phyloP scores from a whole-genome alignment of 2,888 invertebrate genomes.

The Iphiclides podalirius region DNA sequence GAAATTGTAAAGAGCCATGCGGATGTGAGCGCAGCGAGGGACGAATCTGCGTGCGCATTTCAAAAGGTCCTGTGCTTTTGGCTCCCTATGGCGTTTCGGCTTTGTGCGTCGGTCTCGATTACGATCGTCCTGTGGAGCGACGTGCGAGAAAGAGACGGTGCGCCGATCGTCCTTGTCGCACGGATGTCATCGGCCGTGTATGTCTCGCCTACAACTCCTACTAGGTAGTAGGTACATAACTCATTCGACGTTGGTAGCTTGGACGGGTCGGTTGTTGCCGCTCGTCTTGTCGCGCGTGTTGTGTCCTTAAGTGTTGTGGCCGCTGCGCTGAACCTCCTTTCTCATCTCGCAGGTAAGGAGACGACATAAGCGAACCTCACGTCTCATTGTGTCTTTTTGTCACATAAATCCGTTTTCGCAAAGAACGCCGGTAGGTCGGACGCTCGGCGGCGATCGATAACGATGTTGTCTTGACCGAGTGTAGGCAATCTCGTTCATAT shows the following conservation, averaged over 20 bases:
- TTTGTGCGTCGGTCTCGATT: constrained; percentile 41
- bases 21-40: constrained; percentile 27
- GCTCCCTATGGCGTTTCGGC: constrained; percentile 38
- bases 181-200: constrained; percentile 70
- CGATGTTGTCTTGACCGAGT: constrained; percentile 65
- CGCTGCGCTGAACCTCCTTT: constrained; percentile 52
- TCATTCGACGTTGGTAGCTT: constrained; percentile 66
- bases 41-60: constrained; percentile 65
- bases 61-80: constrained; percentile 44
- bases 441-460: constrained; percentile 72
- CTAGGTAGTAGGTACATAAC: constrained; percentile 40
- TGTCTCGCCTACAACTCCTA: constrained; percentile 40
- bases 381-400: constrained; percentile 42
- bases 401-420: constrained; percentile 46
- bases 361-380: constrained; percentile 25
- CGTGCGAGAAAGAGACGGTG: constrained; percentile 35
- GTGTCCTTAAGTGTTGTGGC: constrained; percentile 64
- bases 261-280: constrained; percentile 67
- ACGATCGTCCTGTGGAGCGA: constrained; percentile 36
- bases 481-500: constrained; percentile 46
- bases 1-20: constrained; percentile 21
- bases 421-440: constrained; percentile 50
- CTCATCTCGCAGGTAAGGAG: constrained; percentile 56
- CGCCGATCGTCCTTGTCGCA: constrained; percentile 43
- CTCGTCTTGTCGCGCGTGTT: constrained; percentile 70